Base-by-base conservation (phyloP, 2,797 vertebrate genomes). In the Coendou prehensilis region DNA sequence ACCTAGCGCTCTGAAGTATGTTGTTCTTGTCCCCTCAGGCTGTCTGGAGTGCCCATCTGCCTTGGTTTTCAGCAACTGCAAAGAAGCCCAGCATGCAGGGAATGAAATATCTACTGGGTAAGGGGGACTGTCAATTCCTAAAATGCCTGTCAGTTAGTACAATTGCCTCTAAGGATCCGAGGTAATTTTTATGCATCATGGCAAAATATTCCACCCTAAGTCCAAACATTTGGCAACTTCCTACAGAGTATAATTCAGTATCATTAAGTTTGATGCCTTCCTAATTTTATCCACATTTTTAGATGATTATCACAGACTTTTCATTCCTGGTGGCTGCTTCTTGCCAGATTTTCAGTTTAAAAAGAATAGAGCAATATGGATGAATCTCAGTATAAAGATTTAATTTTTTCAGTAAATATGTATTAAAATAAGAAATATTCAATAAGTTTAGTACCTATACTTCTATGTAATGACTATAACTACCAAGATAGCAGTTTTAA, bases 31-130 rank as follows among this genome's bases (percentile, higher is more conserved):
- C 98, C 98, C 98, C 98, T 98, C 98, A 98, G 98, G 98, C 98
- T 97, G 98, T 97, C 93, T 97, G 87, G 71, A 11, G 95, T 97
- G 98, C 98, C 98, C 98, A 98, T 98, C 98, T 98, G 98, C 98
- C 98, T 97, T 75, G 0, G 1, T 93, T 96, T 95, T 91, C 96
- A 96, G 89, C 97, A 89, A 97, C 52, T 87, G 93, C 96, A 69
- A 37, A 97, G 95, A 97, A 98, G 94, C 95, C 97, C 97, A 5
- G 97, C 91, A 92, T 71, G 95, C 95, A 89, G 76, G 95, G 96
- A 97, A 97, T 1, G 94, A 97, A 93, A 89, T 9, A 96, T 83
- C 96, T 93, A 95, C 93, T 52, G 83, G 83, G 97, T 79, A 95
- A 97, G 87, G 96, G 87, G 67, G 95, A 75, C 96, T 98, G 97